phyloP scores from a whole-genome alignment of 2,113 vertebrate species.

The Ctenodactylus gundi region DNA sequence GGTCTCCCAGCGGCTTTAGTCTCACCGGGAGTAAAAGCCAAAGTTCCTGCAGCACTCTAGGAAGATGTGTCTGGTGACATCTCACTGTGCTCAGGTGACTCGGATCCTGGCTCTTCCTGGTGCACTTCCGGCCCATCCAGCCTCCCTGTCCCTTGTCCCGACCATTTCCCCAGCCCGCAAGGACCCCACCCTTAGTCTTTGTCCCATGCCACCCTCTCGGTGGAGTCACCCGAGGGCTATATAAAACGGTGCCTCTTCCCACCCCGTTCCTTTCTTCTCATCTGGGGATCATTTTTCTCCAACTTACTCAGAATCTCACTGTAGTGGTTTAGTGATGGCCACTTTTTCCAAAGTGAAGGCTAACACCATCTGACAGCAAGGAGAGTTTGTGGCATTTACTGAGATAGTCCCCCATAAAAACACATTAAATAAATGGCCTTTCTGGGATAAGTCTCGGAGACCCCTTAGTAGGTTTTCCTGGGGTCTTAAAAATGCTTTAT shows the following conservation, averaged over 20 bases:
- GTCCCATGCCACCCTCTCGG: not conserved
- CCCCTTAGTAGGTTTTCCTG: not conserved
- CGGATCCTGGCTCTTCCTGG: not conserved
- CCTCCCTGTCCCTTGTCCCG: not conserved
- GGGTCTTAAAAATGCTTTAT: not conserved
- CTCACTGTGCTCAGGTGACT: not conserved
- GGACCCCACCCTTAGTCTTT: not conserved
- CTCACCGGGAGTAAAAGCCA: not conserved
- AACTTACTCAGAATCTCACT: not conserved
- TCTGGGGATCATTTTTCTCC: not conserved
- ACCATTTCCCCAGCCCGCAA: not conserved
- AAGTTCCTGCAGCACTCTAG: not conserved
- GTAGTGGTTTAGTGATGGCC: too few species aligned
- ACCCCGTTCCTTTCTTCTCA: not conserved
- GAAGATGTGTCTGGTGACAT: not conserved
- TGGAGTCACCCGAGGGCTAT: too few species aligned
- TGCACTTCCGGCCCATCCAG: not conserved
- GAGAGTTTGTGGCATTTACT: not conserved
- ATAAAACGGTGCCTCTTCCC: not conserved
- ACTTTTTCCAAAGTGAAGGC: too few species aligned
- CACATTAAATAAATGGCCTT: not conserved
- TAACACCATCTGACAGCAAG: too few species aligned
- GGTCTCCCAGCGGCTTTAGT: not conserved
- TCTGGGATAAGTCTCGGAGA: not conserved
- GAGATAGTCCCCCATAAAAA: not conserved